A percentile compares a stretch with the other conserved stretches of the same genome.
phyloP scores from a whole-genome alignment of 2,888 invertebrate species.

The Pheosia tremula region DNA sequence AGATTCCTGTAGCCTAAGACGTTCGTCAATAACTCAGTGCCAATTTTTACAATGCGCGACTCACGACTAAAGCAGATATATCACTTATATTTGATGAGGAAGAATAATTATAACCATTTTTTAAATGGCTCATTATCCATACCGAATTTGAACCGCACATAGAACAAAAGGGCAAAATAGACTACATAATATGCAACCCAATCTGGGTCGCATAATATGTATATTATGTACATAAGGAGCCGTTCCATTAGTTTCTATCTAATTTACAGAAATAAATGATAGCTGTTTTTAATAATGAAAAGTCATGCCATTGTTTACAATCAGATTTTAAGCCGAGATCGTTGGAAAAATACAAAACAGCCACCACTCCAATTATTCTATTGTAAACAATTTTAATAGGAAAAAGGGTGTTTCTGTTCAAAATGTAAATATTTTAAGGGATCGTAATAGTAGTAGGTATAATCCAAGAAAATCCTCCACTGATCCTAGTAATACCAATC shows the following conservation, averaged over 20 bases:
- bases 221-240: too few relatives aligned
- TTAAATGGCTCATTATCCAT: too few relatives aligned
- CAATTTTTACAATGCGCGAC: conserved; percentile 5
- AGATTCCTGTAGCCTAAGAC: neutral
- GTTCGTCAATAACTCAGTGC: conserved; percentile 5
- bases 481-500: conserved; percentile 45
- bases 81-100: conserved; percentile 4
- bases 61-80: conserved; percentile 17
- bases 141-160: too few relatives aligned
- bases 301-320: neutral
- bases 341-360: neutral
- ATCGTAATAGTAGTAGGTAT: conserved; percentile 27
- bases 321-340: conserved; percentile 4
- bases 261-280: neutral
- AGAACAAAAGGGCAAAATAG: too few relatives aligned
- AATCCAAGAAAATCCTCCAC: conserved; percentile 43
- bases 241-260: too few relatives aligned
- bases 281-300: neutral
- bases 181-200: too few relatives aligned
- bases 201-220: too few relatives aligned
- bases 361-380: neutral
- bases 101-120: too few relatives aligned
- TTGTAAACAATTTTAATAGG: neutral
- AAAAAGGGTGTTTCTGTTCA: conserved; percentile 13
- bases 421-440: conserved; percentile 27